Conservation (phyloP, 1,140 invertebrate genomes). For the Pseudachorutes palmiensis region DNA sequence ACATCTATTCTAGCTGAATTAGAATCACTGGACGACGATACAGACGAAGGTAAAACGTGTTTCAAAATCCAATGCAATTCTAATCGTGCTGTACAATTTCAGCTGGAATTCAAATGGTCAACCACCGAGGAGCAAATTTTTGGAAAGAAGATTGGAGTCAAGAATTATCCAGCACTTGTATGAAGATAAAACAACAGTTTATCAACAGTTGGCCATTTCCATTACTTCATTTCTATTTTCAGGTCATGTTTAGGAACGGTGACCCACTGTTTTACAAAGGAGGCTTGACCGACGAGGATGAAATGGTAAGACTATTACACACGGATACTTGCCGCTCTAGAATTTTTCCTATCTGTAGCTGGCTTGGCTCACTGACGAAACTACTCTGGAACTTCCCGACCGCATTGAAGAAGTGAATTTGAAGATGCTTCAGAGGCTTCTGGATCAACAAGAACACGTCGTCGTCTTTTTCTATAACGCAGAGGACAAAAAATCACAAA, state of each 20-base stretch:
- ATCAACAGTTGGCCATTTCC: neutral
- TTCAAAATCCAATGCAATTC: neutral
- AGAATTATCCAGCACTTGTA: constrained; percentile 65
- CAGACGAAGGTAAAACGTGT: constrained; percentile 63
- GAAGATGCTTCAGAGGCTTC: constrained; percentile 81
- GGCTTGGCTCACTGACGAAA: constrained; percentile 82
- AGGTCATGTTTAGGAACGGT: constrained; percentile 78
- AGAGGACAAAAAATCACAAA: constrained; percentile 79
- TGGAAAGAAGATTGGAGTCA: constrained; percentile 76
- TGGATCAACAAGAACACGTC: constrained; percentile 65
- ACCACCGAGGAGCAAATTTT: constrained; percentile 74
- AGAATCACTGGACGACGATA: constrained; percentile 87
- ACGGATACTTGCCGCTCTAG: neutral
- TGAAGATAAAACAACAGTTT: neutral
- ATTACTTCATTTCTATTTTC: constrained; percentile 2
- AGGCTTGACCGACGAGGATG: constrained; percentile 81
- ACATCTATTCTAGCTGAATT: constrained; percentile 74
- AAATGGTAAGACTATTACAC: constrained; percentile 47
- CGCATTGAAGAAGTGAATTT: constrained; percentile 88
- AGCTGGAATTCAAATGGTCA: constrained; percentile 83
- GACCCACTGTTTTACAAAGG: constrained; percentile 45
- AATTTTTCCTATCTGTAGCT: constrained; percentile 42
- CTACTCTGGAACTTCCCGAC: constrained; percentile 82
- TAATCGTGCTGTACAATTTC: neutral
- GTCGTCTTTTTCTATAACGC: constrained; percentile 79